Evolutionary conservation across 1,140 invertebrate species (phyloP).

Genomic region (Drosophila melanogaster): DNA sequence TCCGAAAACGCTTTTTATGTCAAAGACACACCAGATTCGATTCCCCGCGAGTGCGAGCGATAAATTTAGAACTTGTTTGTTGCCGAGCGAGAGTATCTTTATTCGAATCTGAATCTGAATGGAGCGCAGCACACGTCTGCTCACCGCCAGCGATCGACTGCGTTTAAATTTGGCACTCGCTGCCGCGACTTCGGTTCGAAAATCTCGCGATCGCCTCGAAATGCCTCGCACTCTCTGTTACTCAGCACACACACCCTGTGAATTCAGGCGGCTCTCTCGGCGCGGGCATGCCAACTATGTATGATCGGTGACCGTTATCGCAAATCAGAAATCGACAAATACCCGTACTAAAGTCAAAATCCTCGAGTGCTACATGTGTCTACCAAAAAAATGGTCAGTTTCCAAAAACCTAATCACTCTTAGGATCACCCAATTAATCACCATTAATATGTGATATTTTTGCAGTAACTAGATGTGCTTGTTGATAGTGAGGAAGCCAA

Average conservation of each 20-base stretch:
- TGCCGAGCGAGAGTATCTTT: constrained; percentile 57
- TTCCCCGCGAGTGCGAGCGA: constrained; percentile 65
- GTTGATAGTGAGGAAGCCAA: not conserved
- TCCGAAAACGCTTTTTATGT: constrained; percentile 64
- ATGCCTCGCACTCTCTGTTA: constrained; percentile 6
- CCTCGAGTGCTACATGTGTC: constrained; percentile 47
- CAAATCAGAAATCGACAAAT: constrained; percentile 62
- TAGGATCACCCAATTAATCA: too few relatives aligned
- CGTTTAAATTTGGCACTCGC: constrained; percentile 63
- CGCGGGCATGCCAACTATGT: constrained; percentile 41
- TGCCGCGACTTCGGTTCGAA: constrained; percentile 17
- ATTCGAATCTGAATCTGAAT: constrained; percentile 32
- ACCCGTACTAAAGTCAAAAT: constrained; percentile 65
- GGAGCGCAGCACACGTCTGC: constrained; percentile 68
- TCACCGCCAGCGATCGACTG: constrained; percentile 71
- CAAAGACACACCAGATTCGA: constrained; percentile 63
- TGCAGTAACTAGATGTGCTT: too few relatives aligned
- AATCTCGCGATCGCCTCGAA: constrained; percentile 11
- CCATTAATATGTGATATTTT: not conserved
- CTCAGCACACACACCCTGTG: constrained; percentile 10
- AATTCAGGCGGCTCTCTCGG: too few relatives aligned
- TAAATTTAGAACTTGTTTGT: constrained; percentile 81
- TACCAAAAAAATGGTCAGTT: not conserved
- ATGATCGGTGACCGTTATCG: constrained; percentile 73
- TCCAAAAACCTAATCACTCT: not conserved